These are phyloP conservation scores for Pantherophis alleghaniensis DNA, from an alignment of 2,797 vertebrate genomes.

Conservation along the genomic window DNA sequence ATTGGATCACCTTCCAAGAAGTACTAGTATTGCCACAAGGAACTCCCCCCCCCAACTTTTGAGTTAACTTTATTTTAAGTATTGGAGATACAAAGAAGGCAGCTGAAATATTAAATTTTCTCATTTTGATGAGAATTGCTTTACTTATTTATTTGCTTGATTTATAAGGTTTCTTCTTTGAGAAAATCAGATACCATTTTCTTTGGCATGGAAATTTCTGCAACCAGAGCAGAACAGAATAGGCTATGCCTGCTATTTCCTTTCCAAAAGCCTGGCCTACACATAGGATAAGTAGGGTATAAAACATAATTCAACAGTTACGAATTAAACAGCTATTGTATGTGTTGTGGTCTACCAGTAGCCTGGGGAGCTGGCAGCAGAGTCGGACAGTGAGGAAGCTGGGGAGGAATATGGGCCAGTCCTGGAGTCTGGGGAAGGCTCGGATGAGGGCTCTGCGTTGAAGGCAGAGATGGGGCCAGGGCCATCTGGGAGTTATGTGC, in stretches of 20 bases:
- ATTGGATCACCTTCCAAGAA: slow-evolving; percentile 9
- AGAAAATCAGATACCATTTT: too few relatives aligned
- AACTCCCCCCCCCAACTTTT: neutral
- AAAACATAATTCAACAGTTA: neutral
- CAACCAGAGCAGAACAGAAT: neutral
- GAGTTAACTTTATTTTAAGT: neutral
- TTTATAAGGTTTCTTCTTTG: neutral
- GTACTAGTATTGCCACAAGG: neutral
- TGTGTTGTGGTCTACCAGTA: too few relatives aligned
- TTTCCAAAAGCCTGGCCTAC: neutral
- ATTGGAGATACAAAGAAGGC: neutral
- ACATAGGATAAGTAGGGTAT: neutral
- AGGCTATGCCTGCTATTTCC: neutral
- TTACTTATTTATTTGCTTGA: neutral
- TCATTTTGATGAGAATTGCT: neutral
- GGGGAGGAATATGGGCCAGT: too few relatives aligned
- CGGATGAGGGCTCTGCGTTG: too few relatives aligned
- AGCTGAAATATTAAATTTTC: neutral
- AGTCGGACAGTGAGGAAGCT: too few relatives aligned
- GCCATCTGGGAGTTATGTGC: too few relatives aligned
- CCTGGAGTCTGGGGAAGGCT: too few relatives aligned
- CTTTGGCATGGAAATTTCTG: neutral
- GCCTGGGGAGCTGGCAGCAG: too few relatives aligned
- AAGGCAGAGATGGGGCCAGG: too few relatives aligned
- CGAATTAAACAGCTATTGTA: neutral